Evolutionary conservation across 2,888 invertebrate species (phyloP), one percentile per base, ranked within the genome.

Genomic region (Drosophila aldrichi): DNA sequence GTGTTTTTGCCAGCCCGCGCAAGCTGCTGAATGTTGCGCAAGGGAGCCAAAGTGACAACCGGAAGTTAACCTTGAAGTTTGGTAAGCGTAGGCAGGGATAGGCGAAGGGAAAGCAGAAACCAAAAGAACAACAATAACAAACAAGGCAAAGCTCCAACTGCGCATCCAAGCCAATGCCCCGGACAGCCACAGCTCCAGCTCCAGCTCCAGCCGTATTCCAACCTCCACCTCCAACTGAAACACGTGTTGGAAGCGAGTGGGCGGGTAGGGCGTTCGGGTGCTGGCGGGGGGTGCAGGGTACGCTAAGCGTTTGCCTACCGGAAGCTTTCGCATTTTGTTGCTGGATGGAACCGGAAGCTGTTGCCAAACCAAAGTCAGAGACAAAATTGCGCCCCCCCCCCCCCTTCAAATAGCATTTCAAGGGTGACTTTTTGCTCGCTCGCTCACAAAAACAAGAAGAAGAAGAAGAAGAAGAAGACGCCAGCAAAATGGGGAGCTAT

Each of bases 41-140:
- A 77, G 74, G 69, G 71, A 61, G 64, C 34, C 63, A 57, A 57
- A 67, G 56, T 61, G 68, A 59, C 69, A 67, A 71, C 70, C 70
- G 77, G 77, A 82, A 72, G 81, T 74, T 88, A 87, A 90, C 88
- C 88, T 88, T 88, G 88, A 88, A 81, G 87, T 87, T 77, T 58
- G 46, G 68, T 63, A 51, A 62, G 67, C 48, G 68, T 57, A 18
- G 56, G 70, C 59, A 61, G 22, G 49, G 18, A 20, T 16, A 32
- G 7, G n/a, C n/a, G 22, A 5, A 16, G 7, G 10, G 36, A 49
- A 25, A 7, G 22, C 44, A n/a, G n/a, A 34, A 40, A 9, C 22
- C 25, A 25, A 29, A 74, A 62, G 25, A 57, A 46, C 22, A 58
- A 46, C 34, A 44, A 48, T 16, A 57, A 52, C 32, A 64, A 61